Percentiles rank a stretch among this genome's conserved stretches.
phyloP scores from a whole-genome alignment of 1,140 invertebrate species.

The Drosophila chauvacae region DNA sequence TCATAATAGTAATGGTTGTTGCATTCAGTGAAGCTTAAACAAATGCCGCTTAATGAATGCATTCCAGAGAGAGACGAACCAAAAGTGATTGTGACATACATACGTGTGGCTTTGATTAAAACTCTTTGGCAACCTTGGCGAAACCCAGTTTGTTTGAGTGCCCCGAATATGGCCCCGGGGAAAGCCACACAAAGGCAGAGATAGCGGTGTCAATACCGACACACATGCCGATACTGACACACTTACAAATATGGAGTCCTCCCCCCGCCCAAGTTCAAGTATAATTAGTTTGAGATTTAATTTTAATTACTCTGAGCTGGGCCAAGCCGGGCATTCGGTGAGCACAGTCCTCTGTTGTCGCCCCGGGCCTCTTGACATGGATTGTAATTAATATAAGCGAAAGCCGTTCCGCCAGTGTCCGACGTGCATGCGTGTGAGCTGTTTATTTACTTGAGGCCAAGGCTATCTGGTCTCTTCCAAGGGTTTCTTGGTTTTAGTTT shows the following conservation, averaged over 20 bases:
- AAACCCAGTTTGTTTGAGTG: conserved; percentile 49
- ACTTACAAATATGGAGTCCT: conserved; percentile 7
- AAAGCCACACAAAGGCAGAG: conserved; percentile 25
- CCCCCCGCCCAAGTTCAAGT: conserved; percentile 63
- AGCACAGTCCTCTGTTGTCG: conserved; percentile 45
- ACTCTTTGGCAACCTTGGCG: conserved; percentile 64
- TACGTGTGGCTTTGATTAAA: conserved; percentile 44
- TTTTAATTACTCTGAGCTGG: conserved; percentile 77
- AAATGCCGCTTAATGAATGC: conserved; percentile 74
- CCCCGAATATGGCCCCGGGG: conserved; percentile 59
- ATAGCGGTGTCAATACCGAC: conserved; percentile 1
- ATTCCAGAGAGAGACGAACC: background rate
- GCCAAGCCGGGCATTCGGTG: conserved; percentile 25
- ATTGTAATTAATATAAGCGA: conserved; percentile 77
- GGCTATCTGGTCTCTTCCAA: conserved; percentile 40
- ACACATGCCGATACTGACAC: conserved; percentile 1
- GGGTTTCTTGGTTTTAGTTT: conserved; percentile 69
- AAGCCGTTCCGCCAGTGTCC: conserved; percentile 20
- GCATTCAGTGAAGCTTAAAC: conserved; percentile 79
- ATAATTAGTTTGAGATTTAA: conserved; percentile 84
- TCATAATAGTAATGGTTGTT: conserved; percentile 56
- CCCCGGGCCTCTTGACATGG: conserved; percentile 68
- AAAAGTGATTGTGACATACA: conserved; percentile 6
- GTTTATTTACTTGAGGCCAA: conserved; percentile 72
- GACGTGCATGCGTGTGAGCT: conserved; percentile 41